Base-by-base conservation (phyloP, 1,140 invertebrate genomes). In the Papilio polyxenes region DNA sequence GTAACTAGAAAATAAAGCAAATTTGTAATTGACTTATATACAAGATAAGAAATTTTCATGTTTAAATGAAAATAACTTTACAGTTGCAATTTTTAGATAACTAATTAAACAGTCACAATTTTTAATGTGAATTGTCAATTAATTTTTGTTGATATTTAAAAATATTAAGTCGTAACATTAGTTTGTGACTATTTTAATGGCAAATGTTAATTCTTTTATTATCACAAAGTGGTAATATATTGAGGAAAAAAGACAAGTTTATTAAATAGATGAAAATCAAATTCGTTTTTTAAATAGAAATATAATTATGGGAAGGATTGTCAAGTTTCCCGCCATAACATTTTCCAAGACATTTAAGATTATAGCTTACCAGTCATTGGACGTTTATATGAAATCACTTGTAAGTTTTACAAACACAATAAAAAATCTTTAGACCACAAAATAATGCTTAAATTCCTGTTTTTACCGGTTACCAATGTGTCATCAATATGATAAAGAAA, bases 291-390 rank as follows among this genome's bases (percentile, higher is more conserved):
- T 59, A 20, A 6, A 59, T 9, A 20, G 17, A 20, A 59, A 59
- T 17, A 53, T 6, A 20, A 62, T 3, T 7, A 8, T 65, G 17
- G n/a, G 40, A 37, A 7, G 9, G 69, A 74, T 74, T 74, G 40
- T n/a, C 72, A 74, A 74, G 17, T 44, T 74, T 74, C 37, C 72
- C 40, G 72, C 40, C 72, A 74, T 44, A 31, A 65, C 0, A n/a
- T 13, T 11, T n/a, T 59, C 3, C 0, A 59, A 31, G 2, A 31
- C 31, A 13, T 65, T 13, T 0, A 31, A 23, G 0, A 11, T 31
- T 65, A 65, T 23, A 65, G 11, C 23, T 65, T 65, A 31, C 62
- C 23, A 65, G 10, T 31, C 3, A 13, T 65, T 10, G 23, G 11
- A 13, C 2, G 9, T 31, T 65, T 13, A 10, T 65, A 13, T n/a